Base-by-base conservation (phyloP, 2,888 invertebrate genomes). In the Horisme vitalbata region DNA sequence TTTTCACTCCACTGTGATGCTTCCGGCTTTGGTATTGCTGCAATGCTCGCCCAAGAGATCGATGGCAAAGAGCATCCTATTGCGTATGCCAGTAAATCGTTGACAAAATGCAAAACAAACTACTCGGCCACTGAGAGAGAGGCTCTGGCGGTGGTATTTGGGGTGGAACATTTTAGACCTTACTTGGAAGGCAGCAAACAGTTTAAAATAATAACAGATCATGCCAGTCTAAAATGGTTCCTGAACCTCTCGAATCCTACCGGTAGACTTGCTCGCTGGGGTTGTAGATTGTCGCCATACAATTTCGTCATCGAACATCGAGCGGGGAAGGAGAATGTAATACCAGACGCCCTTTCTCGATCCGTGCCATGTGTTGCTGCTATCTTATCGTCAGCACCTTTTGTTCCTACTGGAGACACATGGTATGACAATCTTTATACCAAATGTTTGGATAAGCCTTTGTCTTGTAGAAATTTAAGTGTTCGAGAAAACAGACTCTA, bases 181-280 rank as follows among this genome's bases (percentile, higher is more conserved):
- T 36, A 36, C 8, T 9, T 36, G 1, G 36, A 36, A 27, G 26
- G 26, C 10, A 8, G 24, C 15, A 13, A 26, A 26, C 15, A 10
- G 14, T 35, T 35, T 35, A n/a, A 9, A 2, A 9, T 27, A 1
- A 9, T 26, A 3, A 39, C 28, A 15, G 46, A 33, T 21, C 48
- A 39, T n/a, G 24, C 36, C 3, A 27, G 41, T 5, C 28, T 45
- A 1, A 41, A 47, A 20, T 52, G 37, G 47, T 45, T 45, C 18
- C 7, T 41, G 2, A 43, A 37, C 1, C 12, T 47, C 4, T 24
- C 20, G 3, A 47, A 47, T 18, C 41, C 41, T 4, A 45, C 45
- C 4, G 45, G 35, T 4, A 21, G 45, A 2, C 6, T 45, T n/a
- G 45, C 39, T 8, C 11, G 47, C 1, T 41, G 47, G 47, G 47